These are phyloP conservation scores for Drosophila rhopaloa DNA, from an alignment of 1,140 invertebrate genomes.

Conservation along the genomic window DNA sequence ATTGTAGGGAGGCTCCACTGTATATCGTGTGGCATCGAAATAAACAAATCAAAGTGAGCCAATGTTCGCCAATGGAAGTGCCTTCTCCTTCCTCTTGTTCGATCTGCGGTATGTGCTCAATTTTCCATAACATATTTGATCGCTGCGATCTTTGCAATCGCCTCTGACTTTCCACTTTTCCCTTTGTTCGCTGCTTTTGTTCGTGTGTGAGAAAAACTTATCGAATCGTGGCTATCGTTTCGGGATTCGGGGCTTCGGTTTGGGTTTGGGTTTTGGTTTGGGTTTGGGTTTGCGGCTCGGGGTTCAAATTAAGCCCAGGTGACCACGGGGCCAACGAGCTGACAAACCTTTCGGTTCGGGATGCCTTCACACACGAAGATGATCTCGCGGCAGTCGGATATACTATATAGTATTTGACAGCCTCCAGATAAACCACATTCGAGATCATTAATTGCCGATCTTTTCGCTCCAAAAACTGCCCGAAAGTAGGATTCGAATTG, in stretches of 20 bases:
- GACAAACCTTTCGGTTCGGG: conserved; percentile 68
- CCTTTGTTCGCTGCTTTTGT: conserved; percentile 54
- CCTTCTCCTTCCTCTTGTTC: conserved; percentile 26
- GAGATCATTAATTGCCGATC: conserved; percentile 76
- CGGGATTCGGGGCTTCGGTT: conserved; percentile 15
- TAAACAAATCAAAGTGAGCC: conserved; percentile 81
- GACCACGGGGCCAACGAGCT: conserved; percentile 80
- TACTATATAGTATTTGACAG: conserved; percentile 28
- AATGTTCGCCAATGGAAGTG: conserved; percentile 44
- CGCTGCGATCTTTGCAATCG: conserved; percentile 75
- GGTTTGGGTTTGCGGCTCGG: not conserved
- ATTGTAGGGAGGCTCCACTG: conserved; percentile 4
- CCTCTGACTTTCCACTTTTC: conserved; percentile 78
- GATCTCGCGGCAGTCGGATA: conserved; percentile 40
- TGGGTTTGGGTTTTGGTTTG: not conserved
- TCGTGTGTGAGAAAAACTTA: conserved; percentile 80
- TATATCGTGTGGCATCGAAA: conserved; percentile 72
- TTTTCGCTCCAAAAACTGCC: conserved; percentile 55
- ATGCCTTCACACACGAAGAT: conserved; percentile 57
- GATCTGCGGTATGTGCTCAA: conserved; percentile 76
- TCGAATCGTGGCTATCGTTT: conserved; percentile 68
- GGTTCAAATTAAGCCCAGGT: conserved; percentile 74
- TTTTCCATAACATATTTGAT: conserved; percentile 83
- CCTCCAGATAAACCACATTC: conserved; percentile 66
- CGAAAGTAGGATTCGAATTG: conserved; percentile 39